These are phyloP conservation scores for Neofelis nebulosa DNA, from an alignment of 2,113 vertebrate genomes.

Conservation along the genomic window DNA sequence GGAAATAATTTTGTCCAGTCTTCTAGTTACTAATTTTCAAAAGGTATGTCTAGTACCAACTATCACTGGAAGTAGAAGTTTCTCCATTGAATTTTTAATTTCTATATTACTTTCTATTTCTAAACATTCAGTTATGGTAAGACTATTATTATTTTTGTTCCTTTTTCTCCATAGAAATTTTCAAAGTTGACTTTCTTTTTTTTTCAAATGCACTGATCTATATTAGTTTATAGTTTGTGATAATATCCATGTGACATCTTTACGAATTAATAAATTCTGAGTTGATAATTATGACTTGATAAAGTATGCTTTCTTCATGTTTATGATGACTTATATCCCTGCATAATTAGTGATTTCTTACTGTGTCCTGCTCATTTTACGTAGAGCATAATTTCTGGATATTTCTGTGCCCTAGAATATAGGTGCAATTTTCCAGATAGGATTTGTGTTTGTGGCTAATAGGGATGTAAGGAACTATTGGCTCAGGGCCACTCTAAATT, in stretches of 20 bases:
- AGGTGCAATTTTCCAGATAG: neutral
- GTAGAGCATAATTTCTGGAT: neutral
- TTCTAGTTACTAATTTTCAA: neutral
- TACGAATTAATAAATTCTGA: neutral
- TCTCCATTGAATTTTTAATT: neutral
- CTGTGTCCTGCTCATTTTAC: neutral
- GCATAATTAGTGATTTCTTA: neutral
- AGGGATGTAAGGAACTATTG: neutral
- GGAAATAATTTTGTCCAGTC: neutral
- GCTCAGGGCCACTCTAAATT: neutral
- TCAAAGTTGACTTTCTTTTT: neutral
- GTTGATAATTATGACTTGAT: neutral
- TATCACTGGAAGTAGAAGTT: neutral
- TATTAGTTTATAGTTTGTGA: neutral
- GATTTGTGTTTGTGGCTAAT: neutral
- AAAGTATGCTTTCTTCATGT: neutral
- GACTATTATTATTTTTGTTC: neutral
- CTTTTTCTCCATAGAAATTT: neutral
- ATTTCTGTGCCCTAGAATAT: neutral
- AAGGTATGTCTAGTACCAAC: neutral
- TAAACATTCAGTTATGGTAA: neutral
- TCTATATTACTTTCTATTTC: neutral
- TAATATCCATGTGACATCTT: neutral
- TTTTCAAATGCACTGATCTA: neutral
- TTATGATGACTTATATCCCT: neutral